Conservation (phyloP, 1,140 invertebrate genomes). For the Zaprionus tsacasi region DNA sequence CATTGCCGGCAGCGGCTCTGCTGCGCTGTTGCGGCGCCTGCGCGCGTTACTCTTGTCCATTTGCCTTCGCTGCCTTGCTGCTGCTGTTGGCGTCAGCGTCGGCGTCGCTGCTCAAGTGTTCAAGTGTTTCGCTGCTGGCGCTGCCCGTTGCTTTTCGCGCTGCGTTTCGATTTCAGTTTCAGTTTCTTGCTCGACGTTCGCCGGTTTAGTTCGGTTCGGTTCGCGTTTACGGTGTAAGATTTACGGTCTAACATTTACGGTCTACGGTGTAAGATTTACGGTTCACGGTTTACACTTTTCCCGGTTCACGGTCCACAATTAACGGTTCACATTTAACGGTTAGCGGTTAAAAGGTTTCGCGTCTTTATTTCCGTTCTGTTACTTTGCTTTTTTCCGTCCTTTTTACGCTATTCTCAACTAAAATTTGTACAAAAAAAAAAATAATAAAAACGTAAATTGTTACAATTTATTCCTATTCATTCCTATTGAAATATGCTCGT, state of each 20-base stretch:
- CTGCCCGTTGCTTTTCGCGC: conserved; percentile 19
- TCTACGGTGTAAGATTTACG: conserved; percentile 7
- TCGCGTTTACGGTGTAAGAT: conserved; percentile 11
- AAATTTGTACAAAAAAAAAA: conserved; percentile 56
- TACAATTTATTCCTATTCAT: conserved; percentile 32
- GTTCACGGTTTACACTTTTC: conserved; percentile 19
- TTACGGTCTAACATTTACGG: too few relatives aligned
- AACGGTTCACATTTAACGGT: conserved; percentile 23
- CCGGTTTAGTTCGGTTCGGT: conserved; percentile 64
- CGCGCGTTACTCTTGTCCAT: conserved; percentile 41
- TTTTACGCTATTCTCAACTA: conserved; percentile 39
- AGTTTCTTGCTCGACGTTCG: conserved; percentile 76
- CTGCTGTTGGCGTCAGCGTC: conserved; percentile 22
- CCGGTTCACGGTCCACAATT: neutral
- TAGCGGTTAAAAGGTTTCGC: conserved; percentile 13
- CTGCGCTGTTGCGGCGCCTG: conserved; percentile 55
- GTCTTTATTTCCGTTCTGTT: conserved; percentile 11
- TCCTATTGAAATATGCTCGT: conserved; percentile 10
- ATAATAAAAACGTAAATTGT: conserved; percentile 31
- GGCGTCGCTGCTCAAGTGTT: conserved; percentile 6
- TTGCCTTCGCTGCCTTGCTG: conserved; percentile 13
- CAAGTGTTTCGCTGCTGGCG: neutral
- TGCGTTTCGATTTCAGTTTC: conserved; percentile 54
- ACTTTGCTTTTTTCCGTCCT: conserved; percentile 10
- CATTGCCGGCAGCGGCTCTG: neutral